Base-by-base conservation (phyloP, 2,113 vertebrate species). In the Natator depressus region DNA sequence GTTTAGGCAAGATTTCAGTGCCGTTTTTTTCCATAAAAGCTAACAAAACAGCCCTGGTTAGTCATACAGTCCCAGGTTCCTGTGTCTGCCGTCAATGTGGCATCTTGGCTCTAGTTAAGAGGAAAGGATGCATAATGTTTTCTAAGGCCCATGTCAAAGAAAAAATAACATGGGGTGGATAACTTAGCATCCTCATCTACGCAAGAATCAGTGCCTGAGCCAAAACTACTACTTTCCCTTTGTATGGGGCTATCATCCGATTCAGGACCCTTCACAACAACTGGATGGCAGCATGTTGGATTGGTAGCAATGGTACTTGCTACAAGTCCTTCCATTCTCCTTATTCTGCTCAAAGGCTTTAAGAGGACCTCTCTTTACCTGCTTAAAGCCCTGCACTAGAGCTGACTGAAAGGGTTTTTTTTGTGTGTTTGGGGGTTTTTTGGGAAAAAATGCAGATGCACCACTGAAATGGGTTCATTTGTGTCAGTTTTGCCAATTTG, bases 281-380 rank as follows among this genome's bases (percentile, higher is more conserved):
- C 82, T 93, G 47, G 54, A 89, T 51, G n/a, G 5, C 50, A 95
- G 76, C 57, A 10, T 31, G 29, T 83, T 72, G 22, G 78, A 46
- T 54, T 82, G 29, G 31, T 65, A 35, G 62, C 82, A 91, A 31
- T 31, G 85, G 29, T 3, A 12, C 0, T 85, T n/a, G 11, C 50
- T 79, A n/a, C 0, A 1, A 75, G 35, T 90, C 85, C 11, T 93
- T 87, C 47, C 27, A 29, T 50, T 84, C 51, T 51, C 8, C 3
- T 53, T 89, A 50, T 83, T 93, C 80, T 90, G 35, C 54, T 95
- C 82, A 91, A 95, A 87, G 75, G 31, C 7, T 8, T 87, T 50
- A 85, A 78, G 2, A 90, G 5, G n/a, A 87, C 6, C 10, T 84
- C 14, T 72, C 12, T 53, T 5, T 49, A 16, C 35, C 46, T n/a